A percentile compares a stretch with the other conserved stretches of the same genome.
These are phyloP conservation scores for Synanthedon vespiformis DNA, from an alignment of 2,888 invertebrate species.

Conservation along the genomic window DNA sequence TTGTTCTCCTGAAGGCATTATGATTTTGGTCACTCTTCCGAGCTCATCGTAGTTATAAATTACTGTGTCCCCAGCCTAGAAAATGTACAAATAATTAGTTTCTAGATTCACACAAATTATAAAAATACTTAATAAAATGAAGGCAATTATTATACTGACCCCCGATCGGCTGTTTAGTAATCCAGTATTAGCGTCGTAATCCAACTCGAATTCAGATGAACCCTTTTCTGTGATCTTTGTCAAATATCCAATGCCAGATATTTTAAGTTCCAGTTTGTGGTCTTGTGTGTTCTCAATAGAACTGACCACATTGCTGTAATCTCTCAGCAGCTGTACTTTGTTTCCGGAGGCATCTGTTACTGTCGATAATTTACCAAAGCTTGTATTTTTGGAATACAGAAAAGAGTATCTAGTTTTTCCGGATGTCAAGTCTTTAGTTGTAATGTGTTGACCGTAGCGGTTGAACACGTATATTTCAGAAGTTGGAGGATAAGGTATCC, in stretches of 20 bases:
- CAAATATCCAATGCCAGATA: constrained; percentile 92
- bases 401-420: constrained; percentile 95
- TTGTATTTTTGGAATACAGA: constrained; percentile 96
- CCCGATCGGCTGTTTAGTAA: constrained; percentile 87
- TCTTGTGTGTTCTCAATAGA: constrained; percentile 95
- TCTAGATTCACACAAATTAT: not conserved
- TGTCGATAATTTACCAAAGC: constrained; percentile 92
- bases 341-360: constrained; percentile 95
- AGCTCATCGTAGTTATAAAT: constrained; percentile 93
- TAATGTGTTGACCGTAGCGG: constrained; percentile 95
- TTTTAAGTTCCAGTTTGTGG: constrained; percentile 90
- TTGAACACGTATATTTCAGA: constrained; percentile 95
- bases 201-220: constrained; percentile 87
- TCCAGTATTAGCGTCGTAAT: constrained; percentile 91
- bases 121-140: not conserved
- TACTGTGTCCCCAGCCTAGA: constrained; percentile 85
- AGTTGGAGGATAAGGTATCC: constrained; percentile 92
- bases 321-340: constrained; percentile 90
- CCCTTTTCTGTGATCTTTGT: constrained; percentile 91
- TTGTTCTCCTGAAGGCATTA: constrained; percentile 92
- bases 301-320: constrained; percentile 92
- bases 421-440: constrained; percentile 94
- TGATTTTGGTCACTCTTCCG: constrained; percentile 87
- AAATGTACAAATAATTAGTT: constrained; percentile 10
- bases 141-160: constrained; percentile 49